Evolutionary conservation across 2,797 vertebrate genomes (phyloP), one percentile per base, ranked within the genome.

Genomic region (Myotis daubentonii): DNA sequence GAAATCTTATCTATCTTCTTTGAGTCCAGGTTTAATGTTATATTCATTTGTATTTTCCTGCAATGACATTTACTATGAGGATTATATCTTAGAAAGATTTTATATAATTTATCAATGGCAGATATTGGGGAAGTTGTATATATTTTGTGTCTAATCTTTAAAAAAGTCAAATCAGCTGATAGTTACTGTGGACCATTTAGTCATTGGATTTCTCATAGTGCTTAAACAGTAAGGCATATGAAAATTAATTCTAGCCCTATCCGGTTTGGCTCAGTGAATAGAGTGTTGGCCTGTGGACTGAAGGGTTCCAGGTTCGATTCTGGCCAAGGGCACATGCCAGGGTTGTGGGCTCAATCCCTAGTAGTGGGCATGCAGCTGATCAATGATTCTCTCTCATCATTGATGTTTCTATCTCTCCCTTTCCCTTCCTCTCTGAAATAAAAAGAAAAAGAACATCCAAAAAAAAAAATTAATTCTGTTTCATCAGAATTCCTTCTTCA

Each of bases 31-130:
- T 7, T 89, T 94, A 87, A 41, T 86, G 41, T 47, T 81, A 15
- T 71, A 51, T 57, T 82, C 53, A 75, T 62, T 84, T 89, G 38
- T 86, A 65, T 95, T 93, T 89, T 94, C 19, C 33, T 70, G 57
- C 1, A 65, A n/a, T 82, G 53, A 79, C 60, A 88, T 95, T 51
- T 94, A 71, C 30, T 79, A 6, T 89, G 36, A 78, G 2, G 90
- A 80, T 87, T 87, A 65, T 93, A 57, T 72, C 57, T 94, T 87
- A 41, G 76, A 91, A 97, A 93, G 68, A 81, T 94, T 88, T 80
- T 82, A 55, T 65, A 5, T 93, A 71, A 68, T 68, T 85, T 75
- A 16, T 80, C 76, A 92, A 13, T 95, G 65, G n/a, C 22, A 72
- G 23, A 38, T 91, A n/a, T 23, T 57, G 16, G 36, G 55, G n/a